These are phyloP conservation scores for Otolemur garnettii DNA, from an alignment of 2,113 vertebrate genomes.

Conservation along the genomic window DNA sequence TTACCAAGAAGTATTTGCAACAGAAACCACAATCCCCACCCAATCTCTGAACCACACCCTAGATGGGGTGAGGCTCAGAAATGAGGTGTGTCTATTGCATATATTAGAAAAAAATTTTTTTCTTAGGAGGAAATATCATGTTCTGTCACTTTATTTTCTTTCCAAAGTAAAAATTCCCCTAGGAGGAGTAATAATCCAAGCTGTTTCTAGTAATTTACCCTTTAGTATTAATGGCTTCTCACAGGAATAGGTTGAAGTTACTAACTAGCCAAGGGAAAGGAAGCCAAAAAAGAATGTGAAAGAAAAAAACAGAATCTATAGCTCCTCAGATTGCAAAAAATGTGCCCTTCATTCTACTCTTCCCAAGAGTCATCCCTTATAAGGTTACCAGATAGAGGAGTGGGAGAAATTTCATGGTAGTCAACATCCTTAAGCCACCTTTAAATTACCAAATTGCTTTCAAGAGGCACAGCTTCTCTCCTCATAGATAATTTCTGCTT, in stretches of 20 bases:
- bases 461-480: neutral
- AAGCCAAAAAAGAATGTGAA: neutral
- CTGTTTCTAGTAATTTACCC: neutral
- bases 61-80: conserved; percentile 11
- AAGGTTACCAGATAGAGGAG: neutral
- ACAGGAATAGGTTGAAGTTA: neutral
- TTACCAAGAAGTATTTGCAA: conserved; percentile 57
- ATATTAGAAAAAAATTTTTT: neutral
- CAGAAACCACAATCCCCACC: conserved; percentile 62
- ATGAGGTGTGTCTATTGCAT: conserved; percentile 13
- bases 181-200: conserved; percentile 15
- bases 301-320: neutral
- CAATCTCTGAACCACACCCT: conserved; percentile 32
- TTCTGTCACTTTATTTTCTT: conserved; percentile 48
- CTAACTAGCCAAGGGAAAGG: neutral
- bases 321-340: neutral
- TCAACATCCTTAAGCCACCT: conserved; percentile 8
- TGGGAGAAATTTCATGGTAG: neutral
- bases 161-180: conserved; percentile 22
- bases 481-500: neutral
- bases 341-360: neutral
- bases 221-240: neutral
- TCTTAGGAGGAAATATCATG: conserved; percentile 50
- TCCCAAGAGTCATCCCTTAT: neutral
- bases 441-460: conserved; percentile 33